Evolutionary conservation across 2,888 invertebrate genomes (phyloP).

Genomic region (Eledone cirrhosa): DNA sequence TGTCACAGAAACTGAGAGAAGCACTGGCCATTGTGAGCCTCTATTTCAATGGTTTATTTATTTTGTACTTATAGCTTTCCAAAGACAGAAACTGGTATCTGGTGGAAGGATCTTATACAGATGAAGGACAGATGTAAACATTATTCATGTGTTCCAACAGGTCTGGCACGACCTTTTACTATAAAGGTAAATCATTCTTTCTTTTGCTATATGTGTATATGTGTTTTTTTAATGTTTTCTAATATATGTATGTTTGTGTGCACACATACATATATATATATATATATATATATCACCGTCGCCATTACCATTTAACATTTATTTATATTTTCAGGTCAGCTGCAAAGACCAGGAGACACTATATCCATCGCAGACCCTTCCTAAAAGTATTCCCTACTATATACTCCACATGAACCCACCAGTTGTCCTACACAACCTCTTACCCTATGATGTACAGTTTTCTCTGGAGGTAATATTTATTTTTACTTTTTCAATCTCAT

Average conservation of each 20-base stretch:
- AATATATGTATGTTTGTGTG: too few species aligned
- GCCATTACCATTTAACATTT: too few species aligned
- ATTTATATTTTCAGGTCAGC: conserved; percentile 45
- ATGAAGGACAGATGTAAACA: conserved; percentile 76
- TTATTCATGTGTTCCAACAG: conserved; percentile 73
- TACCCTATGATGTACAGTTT: conserved; percentile 78
- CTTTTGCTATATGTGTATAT: not conserved
- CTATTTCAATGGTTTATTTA: too few species aligned
- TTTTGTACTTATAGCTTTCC: conserved; percentile 77
- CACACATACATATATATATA: too few species aligned
- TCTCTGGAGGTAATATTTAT: conserved; percentile 58
- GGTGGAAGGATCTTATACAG: conserved; percentile 80
- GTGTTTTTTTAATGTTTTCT: too few species aligned
- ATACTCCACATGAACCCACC: conserved; percentile 79
- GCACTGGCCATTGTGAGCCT: too few species aligned
- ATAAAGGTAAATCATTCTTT: conserved; percentile 47
- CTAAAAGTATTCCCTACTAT: conserved; percentile 74
- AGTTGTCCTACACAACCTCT: conserved; percentile 78
- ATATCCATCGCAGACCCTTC: conserved; percentile 50
- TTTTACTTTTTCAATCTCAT: not conserved
- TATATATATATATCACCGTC: too few species aligned
- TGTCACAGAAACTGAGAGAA: too few species aligned
- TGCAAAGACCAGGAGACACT: conserved; percentile 50
- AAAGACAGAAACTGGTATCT: conserved; percentile 77
- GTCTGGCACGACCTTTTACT: conserved; percentile 47